A percentile compares a stretch with the other conserved stretches of the same genome.
Evolutionary conservation across 2,888 invertebrate species (phyloP).

Genomic region (Argynnis bischoffii): DNA sequence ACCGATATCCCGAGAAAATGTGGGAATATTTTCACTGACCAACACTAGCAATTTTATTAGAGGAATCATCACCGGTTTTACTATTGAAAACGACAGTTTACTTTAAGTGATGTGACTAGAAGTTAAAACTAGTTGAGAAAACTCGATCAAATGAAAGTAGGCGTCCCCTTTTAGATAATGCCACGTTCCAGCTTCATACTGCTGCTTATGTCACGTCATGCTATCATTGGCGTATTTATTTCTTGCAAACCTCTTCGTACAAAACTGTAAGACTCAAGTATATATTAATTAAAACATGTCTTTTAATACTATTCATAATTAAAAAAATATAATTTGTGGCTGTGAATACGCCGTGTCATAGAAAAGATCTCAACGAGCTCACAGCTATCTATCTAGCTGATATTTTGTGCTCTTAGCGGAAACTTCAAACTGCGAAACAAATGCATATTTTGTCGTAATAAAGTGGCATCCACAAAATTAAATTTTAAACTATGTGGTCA

Average conservation of each 20-base stretch:
- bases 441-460: not conserved
- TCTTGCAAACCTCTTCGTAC: conserved; percentile 42
- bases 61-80: conserved; percentile 71
- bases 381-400: not conserved
- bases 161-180: conserved; percentile 64
- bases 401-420: not conserved
- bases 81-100: conserved; percentile 79
- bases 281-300: too few relatives aligned
- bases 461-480: conserved; percentile 16
- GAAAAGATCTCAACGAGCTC: conserved; percentile 27
- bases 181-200: conserved; percentile 44
- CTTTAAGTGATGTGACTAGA: conserved; percentile 67
- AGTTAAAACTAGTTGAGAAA: conserved; percentile 62
- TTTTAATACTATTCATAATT: too few relatives aligned
- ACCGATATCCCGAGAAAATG: conserved; percentile 73
- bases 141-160: conserved; percentile 76
- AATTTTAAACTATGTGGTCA: conserved; percentile 45
- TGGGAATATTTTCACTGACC: conserved; percentile 79
- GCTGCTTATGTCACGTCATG: conserved; percentile 47
- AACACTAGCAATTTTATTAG: conserved; percentile 76
- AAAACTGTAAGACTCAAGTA: not conserved
- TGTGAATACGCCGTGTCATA: not conserved
- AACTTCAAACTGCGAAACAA: not conserved
- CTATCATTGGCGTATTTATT: conserved; percentile 40
- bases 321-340: not conserved